phyloP scores from a whole-genome alignment of 2,888 invertebrate genomes.

The Liodrosophila aerea region DNA sequence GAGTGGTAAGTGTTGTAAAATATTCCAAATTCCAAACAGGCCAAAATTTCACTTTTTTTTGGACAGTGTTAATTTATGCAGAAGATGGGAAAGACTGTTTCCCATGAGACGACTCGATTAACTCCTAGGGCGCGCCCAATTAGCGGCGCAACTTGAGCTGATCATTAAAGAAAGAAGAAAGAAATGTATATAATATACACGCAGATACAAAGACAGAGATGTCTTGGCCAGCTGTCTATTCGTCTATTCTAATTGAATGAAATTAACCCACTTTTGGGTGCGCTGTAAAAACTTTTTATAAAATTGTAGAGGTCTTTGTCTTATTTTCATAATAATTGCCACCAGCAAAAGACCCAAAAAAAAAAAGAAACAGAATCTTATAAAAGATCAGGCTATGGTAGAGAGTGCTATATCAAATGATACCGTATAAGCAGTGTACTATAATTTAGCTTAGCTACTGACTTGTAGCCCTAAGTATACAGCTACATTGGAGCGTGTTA shows the following conservation, averaged over 20 bases:
- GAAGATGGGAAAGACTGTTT: slow-evolving; percentile 33
- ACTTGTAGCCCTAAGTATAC: too few relatives aligned
- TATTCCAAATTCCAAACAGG: slow-evolving; percentile 21
- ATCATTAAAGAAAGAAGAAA: slow-evolving; percentile 39
- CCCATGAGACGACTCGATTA: slow-evolving; percentile 53
- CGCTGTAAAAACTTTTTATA: slow-evolving; percentile 41
- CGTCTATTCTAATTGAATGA: slow-evolving; percentile 72
- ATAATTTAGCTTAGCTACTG: too few relatives aligned
- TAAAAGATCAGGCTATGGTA: not conserved
- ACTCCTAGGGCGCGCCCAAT: slow-evolving; percentile 61
- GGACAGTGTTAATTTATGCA: slow-evolving; percentile 51
- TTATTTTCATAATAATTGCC: slow-evolving; percentile 63
- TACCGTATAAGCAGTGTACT: too few relatives aligned
- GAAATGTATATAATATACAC: slow-evolving; percentile 15
- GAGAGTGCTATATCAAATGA: too few relatives aligned
- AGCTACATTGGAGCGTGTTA: too few relatives aligned
- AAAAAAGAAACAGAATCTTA: not conserved
- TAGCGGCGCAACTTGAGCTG: slow-evolving; percentile 51
- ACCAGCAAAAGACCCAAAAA: slow-evolving; percentile 10
- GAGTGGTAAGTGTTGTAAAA: slow-evolving; percentile 18
- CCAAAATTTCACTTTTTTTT: slow-evolving; percentile 35
- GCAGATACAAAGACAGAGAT: slow-evolving; percentile 2
- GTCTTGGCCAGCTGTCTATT: slow-evolving; percentile 2
- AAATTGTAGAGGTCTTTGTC: slow-evolving; percentile 43
- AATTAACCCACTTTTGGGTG: slow-evolving; percentile 67